Base-by-base conservation (phyloP, 2,888 invertebrate species). In the Thera britannica region DNA sequence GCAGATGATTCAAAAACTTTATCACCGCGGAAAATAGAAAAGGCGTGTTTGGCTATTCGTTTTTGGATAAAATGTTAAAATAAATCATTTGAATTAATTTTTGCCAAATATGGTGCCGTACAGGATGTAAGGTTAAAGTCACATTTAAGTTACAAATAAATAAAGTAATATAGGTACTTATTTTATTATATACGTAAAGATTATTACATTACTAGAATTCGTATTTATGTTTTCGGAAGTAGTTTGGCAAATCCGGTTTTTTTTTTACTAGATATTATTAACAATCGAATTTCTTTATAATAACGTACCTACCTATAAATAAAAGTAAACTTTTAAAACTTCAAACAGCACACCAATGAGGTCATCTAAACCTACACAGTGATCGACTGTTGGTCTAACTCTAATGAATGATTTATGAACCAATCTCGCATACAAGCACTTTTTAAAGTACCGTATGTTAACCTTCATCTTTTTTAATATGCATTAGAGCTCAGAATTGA, bases 1-100 rank as follows among this genome's bases (percentile, higher is more conserved):
- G 67, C 71, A 11, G 67, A 68, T 75, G 73, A 75, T 62, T 70
- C 70, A 73, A 75, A 23, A 52, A 59, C 68, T 62, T 69, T 71
- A 71, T 73, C 71, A 71, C 71, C 59, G 63, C 65, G 71, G 62
- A 62, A 70, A 73, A 75, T 75, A 68, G 70, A 71, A 67, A 62
- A 72, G 69, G 72, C 67, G 71, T 72, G 72, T 55, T 51, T 6
- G 12, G 48, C 59, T 59, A 69, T 69, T 57, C 46, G 51, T 63
- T 65, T 65, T 59, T 51, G 62, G 44, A 58, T 61, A 69, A 62
- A 59, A 62, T 6, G 59, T 56, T n/a, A 62, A 59, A 52, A 65
- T 60, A 58, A 59, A 65, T 63, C 51, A 58, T 65, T 56, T 61
- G 41, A 55, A 51, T 48, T 0, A 62, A 59, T 69, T 65, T 65